Evolutionary conservation across 2,888 invertebrate genomes (phyloP), one percentile per base, ranked within the genome.

Genomic region (Lordiphosa fenestrarum): DNA sequence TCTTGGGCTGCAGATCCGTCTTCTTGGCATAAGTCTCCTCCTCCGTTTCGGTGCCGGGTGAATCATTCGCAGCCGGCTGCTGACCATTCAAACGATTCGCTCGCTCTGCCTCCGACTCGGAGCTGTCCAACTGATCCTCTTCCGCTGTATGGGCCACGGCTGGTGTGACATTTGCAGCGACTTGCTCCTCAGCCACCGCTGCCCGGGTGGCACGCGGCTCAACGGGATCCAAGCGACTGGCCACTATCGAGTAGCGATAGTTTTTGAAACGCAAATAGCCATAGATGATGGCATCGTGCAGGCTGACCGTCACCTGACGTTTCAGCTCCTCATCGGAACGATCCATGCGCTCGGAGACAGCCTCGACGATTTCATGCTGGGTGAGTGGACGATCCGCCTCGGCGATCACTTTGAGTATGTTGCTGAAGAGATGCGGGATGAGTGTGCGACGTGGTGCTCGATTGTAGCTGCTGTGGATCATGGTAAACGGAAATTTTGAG

Each of bases 301-400:
- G 59, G 21, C 69, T 66, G 2, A 77, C 77, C 1, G 76, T 77
- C 0, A 77, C 60, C 49, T 77, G 77, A 0, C 77, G 77, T 39
- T 72, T 83, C 1, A 77, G 46, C 52, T 82, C 77, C 56, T 77
- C 77, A 35, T 77, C 77, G 49, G 30, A 59, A 13, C 83, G 83
- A 1, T 83, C 68, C 38, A 75, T 30, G 3, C 62, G 76, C 33
- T 53, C 37, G 25, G 83, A 56, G 0, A 77, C 61, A 1, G 68
- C 80, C 39, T 58, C 76, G 4, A 70, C 58, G 19, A 77, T 77
- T 40, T 77, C 83, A 19, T 63, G 72, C n/a, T 83, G 76, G 0
- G 77, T 72, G 36, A 77, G 25, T 0, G 77, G 77, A 6, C 51
- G 67, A 4, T 80, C 66, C 23, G 80, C 56, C 2, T 70, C 64